These are phyloP conservation scores for Yoshiicerus persimilis DNA, from an alignment of 1,140 invertebrate genomes.

Conservation along the genomic window DNA sequence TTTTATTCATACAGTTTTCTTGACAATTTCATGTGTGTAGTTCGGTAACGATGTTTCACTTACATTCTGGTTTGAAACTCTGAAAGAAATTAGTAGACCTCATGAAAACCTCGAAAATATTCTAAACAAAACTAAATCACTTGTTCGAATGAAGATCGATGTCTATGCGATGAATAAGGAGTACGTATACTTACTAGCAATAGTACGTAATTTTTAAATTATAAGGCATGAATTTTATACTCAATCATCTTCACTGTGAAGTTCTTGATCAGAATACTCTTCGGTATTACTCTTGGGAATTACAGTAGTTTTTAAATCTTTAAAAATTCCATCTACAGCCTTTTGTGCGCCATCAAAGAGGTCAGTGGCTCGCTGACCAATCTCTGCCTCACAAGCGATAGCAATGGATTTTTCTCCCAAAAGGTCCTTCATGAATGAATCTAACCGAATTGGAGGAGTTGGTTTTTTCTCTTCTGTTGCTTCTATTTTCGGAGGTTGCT, in stretches of 20 bases:
- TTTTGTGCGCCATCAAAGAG: not conserved
- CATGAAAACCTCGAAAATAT: no score
- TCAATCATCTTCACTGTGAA: not conserved
- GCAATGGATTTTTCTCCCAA: not conserved
- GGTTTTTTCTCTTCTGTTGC: not conserved
- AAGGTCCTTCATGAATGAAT: not conserved
- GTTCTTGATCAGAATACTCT: not conserved
- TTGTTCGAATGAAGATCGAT: no score
- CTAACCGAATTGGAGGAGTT: not conserved
- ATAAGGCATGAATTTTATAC: not conserved
- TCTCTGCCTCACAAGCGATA: not conserved
- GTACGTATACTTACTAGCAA: no score
- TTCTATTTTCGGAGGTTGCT: not conserved
- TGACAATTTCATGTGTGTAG: no score
- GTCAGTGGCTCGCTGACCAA: not conserved
- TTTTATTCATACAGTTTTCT: no score
- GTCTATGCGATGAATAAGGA: no score
- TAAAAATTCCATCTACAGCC: constrained; percentile 24
- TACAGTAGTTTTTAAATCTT: not conserved
- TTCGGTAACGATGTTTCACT: no score
- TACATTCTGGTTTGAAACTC: no score
- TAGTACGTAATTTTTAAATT: no score
- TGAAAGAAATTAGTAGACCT: no score
- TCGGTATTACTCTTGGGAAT: not conserved
- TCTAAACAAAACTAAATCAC: no score